These are phyloP conservation scores for Junonia oenone DNA, from an alignment of 2,888 invertebrate genomes.

Conservation along the genomic window DNA sequence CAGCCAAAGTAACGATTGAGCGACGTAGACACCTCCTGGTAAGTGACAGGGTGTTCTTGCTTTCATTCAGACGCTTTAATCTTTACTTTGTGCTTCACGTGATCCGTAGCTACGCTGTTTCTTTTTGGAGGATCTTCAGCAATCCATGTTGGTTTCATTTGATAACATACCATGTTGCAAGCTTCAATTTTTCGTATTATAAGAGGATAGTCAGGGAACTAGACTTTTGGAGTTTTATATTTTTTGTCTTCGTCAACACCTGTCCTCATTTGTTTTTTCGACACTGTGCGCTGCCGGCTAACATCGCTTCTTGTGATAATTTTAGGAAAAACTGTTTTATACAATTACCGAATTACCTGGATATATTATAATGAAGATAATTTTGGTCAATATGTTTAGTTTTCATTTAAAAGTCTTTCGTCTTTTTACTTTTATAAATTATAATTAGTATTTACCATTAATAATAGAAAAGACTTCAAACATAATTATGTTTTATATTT, in stretches of 20 bases:
- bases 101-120: slow-evolving; percentile 47
- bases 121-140: slow-evolving; percentile 20
- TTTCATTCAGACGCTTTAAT: slow-evolving; percentile 73
- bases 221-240: slow-evolving; percentile 6
- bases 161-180: slow-evolving; percentile 17
- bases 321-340: neutral
- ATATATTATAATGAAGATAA: neutral
- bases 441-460: neutral
- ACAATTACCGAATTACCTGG: neutral
- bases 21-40: slow-evolving; percentile 75
- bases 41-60: slow-evolving; percentile 78
- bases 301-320: slow-evolving; percentile 15
- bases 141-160: slow-evolving; percentile 19
- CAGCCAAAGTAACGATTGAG: slow-evolving; percentile 78
- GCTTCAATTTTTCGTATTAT: slow-evolving; percentile 13
- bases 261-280: slow-evolving; percentile 13
- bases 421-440: neutral
- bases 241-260: slow-evolving; percentile 12
- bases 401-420: neutral
- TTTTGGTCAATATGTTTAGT: neutral
- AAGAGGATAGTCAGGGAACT: neutral
- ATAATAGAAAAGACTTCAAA: neutral
- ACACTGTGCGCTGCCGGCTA: slow-evolving; percentile 10
- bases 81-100: slow-evolving; percentile 77
- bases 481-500: neutral